Evolutionary conservation across 2,888 invertebrate species (phyloP).

Genomic region (Hirtodrosophila cameraria): DNA sequence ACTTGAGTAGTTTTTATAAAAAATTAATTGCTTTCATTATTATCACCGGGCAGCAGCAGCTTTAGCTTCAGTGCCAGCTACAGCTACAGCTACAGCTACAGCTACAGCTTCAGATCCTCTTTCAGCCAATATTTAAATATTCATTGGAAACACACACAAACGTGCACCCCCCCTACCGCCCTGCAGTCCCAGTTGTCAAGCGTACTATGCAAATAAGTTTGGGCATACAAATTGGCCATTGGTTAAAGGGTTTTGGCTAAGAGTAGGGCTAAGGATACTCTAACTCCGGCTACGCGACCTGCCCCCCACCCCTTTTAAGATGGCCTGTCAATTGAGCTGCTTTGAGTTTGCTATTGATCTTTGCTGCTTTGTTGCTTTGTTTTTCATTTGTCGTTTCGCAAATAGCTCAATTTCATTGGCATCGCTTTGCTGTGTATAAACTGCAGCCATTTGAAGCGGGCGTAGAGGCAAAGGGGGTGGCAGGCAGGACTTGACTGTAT

Average conservation of each 20-base stretch:
- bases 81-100: constrained; percentile 18
- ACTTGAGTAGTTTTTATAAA: constrained; percentile 57
- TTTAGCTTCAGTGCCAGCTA: constrained; percentile 15
- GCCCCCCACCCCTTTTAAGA: constrained; percentile 5
- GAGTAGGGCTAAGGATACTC: background rate
- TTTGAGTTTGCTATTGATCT: constrained; percentile 68
- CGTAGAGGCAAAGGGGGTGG: background rate
- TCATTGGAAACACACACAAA: constrained; percentile 55
- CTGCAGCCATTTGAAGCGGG: constrained; percentile 22
- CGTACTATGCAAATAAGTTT: constrained; percentile 73
- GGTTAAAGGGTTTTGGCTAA: constrained; percentile 40
- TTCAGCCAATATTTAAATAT: constrained; percentile 64
- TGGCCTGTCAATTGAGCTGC: constrained; percentile 47
- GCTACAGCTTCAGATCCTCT: constrained; percentile 15
- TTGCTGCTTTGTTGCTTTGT: constrained; percentile 63
- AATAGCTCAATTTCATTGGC: constrained; percentile 71
- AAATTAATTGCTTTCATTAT: constrained; percentile 76
- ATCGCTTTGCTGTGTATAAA: constrained; percentile 54
- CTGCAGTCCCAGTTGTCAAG: constrained; percentile 42
- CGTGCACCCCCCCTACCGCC: background rate
- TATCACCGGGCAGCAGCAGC: constrained; percentile 29
- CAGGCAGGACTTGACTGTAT: constrained; percentile 37
- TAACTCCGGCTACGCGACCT: constrained; percentile 26
- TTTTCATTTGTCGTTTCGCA: constrained; percentile 60
- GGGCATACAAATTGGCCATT: constrained; percentile 75